phyloP scores from a whole-genome alignment of 2,113 vertebrate species.

The Petromus typicus region DNA sequence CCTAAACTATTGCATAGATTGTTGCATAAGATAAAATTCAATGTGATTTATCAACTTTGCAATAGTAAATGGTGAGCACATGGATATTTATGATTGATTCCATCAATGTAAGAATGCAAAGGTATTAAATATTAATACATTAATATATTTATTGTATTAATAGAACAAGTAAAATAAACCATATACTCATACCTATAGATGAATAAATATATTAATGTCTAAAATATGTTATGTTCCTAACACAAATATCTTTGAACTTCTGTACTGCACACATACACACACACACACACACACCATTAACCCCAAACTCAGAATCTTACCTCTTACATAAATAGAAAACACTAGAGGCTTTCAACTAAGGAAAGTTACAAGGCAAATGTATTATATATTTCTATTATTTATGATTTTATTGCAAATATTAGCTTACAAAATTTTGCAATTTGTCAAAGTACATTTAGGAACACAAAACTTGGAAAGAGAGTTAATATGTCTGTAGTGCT shows the following conservation, averaged over 20 bases:
- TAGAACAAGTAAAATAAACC: neutral
- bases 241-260: neutral
- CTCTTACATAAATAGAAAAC: neutral
- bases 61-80: neutral
- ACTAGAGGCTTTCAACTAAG: neutral
- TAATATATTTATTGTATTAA: neutral
- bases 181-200: neutral
- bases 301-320: neutral
- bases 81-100: neutral
- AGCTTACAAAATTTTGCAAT: neutral
- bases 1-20: neutral
- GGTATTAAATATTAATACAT: neutral
- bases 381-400: neutral
- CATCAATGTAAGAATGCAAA: neutral
- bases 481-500: neutral
- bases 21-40: neutral
- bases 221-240: neutral
- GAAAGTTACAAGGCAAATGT: neutral
- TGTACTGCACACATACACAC: neutral
- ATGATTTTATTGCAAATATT: neutral
- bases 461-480: neutral
- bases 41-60: neutral
- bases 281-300: neutral
- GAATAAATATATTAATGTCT: neutral
- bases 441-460: neutral